Conservation (phyloP, 92 coral and sea anemone genomes). For the Porites evermanni region DNA sequence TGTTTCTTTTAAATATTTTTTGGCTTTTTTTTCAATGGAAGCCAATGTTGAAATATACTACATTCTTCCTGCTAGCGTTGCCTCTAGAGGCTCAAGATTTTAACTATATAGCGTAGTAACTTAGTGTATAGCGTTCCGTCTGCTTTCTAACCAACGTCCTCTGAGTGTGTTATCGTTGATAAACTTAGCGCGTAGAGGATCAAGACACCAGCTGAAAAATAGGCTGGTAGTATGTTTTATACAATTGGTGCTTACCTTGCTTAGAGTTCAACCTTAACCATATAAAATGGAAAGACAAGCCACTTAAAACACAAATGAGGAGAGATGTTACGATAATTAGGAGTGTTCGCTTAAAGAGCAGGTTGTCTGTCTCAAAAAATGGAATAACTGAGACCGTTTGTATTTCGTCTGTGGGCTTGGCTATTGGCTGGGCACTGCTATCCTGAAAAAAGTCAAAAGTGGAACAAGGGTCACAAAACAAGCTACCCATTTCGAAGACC, state of each 20-base stretch:
- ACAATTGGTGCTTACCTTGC: not conserved
- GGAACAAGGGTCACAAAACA: not conserved
- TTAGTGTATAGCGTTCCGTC: no score
- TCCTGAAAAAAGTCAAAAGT: not conserved
- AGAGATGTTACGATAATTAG: not conserved
- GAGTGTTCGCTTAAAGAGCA: slow-evolving; percentile 15
- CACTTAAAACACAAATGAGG: not conserved
- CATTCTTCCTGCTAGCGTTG: no score
- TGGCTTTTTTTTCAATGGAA: no score
- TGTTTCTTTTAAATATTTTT: no score
- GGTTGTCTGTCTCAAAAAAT: slow-evolving; percentile 30
- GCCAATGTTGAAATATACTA: no score
- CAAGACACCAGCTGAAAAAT: not conserved
- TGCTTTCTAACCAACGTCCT: no score
- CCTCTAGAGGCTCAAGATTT: no score
- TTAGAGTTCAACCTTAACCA: not conserved
- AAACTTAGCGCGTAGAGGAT: no score
- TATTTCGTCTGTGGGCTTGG: not conserved
- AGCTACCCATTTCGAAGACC: not conserved
- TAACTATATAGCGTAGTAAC: no score
- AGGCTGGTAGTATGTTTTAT: not conserved
- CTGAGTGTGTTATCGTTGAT: no score
- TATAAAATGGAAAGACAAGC: not conserved
- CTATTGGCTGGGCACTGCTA: not conserved
- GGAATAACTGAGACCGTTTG: not conserved